Base-by-base conservation (phyloP, 2,113 vertebrate species). In the Eulemur rufifrons region DNA sequence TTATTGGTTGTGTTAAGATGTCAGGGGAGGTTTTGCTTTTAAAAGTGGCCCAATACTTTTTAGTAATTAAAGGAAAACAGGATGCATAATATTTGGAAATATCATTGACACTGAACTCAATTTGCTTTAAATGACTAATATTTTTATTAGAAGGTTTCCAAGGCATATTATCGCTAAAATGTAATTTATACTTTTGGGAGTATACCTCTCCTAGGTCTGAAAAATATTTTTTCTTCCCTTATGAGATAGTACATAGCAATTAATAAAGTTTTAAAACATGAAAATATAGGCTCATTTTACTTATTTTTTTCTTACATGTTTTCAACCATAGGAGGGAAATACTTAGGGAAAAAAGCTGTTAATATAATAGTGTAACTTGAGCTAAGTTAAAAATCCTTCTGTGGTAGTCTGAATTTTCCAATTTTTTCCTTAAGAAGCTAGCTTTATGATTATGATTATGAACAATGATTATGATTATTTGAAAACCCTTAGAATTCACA, bases 1-100 rank as follows among this genome's bases (percentile, higher is more conserved):
- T 94, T 95, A 39, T 80, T 27, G 11, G 8, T 39, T 20, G 54
- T 86, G n/a, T 12, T 73, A 95, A 87, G 92, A 86, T n/a, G 8
- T 81, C 76, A 96, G 23, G 32, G 81, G 66, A 83, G 47, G 83
- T 93, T 97, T 96, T 82, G 63, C 21, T 86, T 95, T 96, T 89
- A 89, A 96, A 73, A 1, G 0, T 71, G 18, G n/a, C 54, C 59
- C 45, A 66, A 7, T 4, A 2, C 29, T 21, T 95, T 97, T 85
- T 68, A 39, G 64, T 97, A 94, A 96, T 88, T 93, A 92, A 93
- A 98, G 25, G 27, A 86, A 98, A 98, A 78, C 15, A 78, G 66
- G 37, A 95, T 73, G 10, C 1, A 17, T 29, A 32, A 15, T 20
- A 86, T 15, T 14, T 89, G 10, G 94, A 96, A 96, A 89, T 82